Base-by-base conservation (phyloP, 2,888 invertebrate species). In the Schizaphis graminum region DNA sequence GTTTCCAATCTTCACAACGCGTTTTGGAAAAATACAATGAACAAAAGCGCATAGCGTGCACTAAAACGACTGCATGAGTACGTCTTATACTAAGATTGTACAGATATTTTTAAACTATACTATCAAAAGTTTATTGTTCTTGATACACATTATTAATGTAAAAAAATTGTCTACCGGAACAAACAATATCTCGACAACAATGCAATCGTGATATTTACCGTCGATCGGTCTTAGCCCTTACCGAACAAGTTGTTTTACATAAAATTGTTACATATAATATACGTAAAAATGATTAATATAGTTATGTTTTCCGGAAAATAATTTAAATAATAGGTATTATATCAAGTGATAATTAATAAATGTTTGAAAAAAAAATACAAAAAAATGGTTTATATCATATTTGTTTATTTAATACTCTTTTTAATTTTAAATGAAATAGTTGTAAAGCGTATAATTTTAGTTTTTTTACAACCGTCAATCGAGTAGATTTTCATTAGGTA, bases 11-110 rank as follows among this genome's bases (percentile, higher is more conserved):
- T 21, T 41, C 21, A 77, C 77, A 41, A 41, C 21, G 35, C 35
- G 77, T 77, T 77, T 77, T 77, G 77, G 77, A 77, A 77, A 77
- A 77, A 41, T 77, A 77, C 35, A 77, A 77, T 21, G 77, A 35
- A 35, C 35, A 77, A 77, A 77, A 77, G 77, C 35, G 3, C 35
- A 77, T 8, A 35, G 21, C 0, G 35, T 21, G 77, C 21, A 35
- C 21, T 77, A 35, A 2, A 77, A 21, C 77, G 24, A 35, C 77
- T 8, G 41, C 41, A 3, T 3, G 35, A 35, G 35, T 8, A 35
- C 21, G 8, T 41, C 35, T 35, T 77, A 35, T 24, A 77, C 77
- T 8, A 35, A 77, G 77, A 21, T 21, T 35, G 26, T 35, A 77
- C 35, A 35, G 77, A 77, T 77, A 77, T 77, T 77, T 77, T 77